Evolutionary conservation across 2,888 invertebrate genomes (phyloP).

Genomic region (Xanthorhoe designata): DNA sequence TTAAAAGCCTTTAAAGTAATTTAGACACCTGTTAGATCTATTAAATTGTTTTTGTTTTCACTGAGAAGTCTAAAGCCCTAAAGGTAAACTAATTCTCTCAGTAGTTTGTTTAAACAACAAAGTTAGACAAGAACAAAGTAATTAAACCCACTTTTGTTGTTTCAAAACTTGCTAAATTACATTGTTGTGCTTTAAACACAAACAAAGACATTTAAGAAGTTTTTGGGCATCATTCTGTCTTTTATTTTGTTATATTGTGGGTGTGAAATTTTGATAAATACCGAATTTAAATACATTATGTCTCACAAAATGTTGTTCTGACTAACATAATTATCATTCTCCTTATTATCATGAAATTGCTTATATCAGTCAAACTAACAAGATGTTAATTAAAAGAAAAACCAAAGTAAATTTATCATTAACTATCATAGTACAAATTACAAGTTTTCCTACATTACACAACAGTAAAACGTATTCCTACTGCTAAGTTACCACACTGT

Average conservation of each 20-base stretch:
- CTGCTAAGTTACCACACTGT: slow-evolving; percentile 10
- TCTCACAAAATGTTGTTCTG: too few relatives aligned
- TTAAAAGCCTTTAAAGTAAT: neutral
- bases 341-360: too few relatives aligned
- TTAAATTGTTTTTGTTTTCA: neutral
- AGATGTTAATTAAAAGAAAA: too few relatives aligned
- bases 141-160: slow-evolving; percentile 1
- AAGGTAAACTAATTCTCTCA: neutral
- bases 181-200: neutral
- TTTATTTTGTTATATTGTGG: neutral
- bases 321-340: too few relatives aligned
- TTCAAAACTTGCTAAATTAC: neutral
- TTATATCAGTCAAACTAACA: too few relatives aligned
- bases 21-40: neutral
- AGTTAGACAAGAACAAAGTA: neutral
- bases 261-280: too few relatives aligned
- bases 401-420: too few relatives aligned
- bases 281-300: too few relatives aligned
- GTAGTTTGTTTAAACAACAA: neutral
- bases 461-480: too few relatives aligned
- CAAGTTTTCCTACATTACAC: too few relatives aligned
- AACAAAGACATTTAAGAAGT: neutral
- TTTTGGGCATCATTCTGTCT: neutral
- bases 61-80: neutral
- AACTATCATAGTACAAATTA: too few relatives aligned